phyloP scores from a whole-genome alignment of 2,113 vertebrate genomes.

The Platysternon megacephalum region DNA sequence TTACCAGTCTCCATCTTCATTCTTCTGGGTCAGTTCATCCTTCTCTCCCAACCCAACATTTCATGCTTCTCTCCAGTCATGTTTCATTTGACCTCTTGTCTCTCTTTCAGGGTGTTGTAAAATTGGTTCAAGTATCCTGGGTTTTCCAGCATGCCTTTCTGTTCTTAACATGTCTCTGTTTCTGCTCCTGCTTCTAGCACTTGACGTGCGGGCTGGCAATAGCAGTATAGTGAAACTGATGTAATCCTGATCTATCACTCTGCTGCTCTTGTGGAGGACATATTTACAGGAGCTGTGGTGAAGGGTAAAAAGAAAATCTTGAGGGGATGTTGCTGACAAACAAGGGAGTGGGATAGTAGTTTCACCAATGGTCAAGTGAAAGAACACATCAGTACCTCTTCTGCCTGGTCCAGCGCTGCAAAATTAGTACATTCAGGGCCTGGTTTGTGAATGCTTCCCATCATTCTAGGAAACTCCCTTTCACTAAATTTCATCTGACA shows the following conservation, averaged over 20 bases:
- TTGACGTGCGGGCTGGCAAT: not conserved
- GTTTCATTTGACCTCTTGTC: not conserved
- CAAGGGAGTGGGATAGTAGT: not conserved
- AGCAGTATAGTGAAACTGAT: not conserved
- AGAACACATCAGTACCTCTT: not conserved
- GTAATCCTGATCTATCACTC: not conserved
- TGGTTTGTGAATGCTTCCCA: not conserved
- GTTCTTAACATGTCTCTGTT: not conserved
- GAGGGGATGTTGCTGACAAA: not conserved
- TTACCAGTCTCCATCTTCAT: not conserved
- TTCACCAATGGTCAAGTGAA: constrained; percentile 16
- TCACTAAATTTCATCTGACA: not conserved
- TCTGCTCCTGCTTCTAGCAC: not conserved
- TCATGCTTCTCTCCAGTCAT: not conserved
- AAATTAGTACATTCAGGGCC: not conserved
- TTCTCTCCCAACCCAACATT: no score
- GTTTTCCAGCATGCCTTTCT: not conserved
- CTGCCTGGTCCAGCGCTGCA: not conserved
- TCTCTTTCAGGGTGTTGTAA: not conserved
- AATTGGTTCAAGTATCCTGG: not conserved
- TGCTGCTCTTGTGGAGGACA: not conserved
- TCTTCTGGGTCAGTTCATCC: not conserved
- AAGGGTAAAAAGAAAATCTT: not conserved
- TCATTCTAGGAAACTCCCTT: constrained; percentile 22
- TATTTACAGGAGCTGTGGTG: not conserved